Evolutionary conservation across 1,140 invertebrate genomes (phyloP), one percentile per base, ranked within the genome.

Genomic region (Hypsibius dujardini): DNA sequence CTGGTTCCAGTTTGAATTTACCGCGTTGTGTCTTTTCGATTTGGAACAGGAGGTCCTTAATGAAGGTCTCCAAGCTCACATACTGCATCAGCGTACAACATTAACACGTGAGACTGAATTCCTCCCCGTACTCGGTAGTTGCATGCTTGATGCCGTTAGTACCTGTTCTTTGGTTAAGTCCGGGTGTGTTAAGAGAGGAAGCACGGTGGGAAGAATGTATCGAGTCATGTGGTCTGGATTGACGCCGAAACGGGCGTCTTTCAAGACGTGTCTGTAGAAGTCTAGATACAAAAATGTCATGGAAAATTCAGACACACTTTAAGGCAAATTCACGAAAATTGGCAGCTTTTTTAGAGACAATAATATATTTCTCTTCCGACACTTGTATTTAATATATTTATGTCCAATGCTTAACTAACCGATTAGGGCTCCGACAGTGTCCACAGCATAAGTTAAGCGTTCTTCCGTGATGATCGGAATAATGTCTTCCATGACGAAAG

Each of bases 401-500:
- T 28, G 28, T 28, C 28, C 28, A 28, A 28, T 28, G 28, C 28
- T 28, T 28, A 28, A 28, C 28, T 28, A 28, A 67, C 62, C 62
- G 42, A 67, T 45, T 7, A 67, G 62, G 45, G 62, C 12, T 15
- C 45, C 45, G 42, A 67, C 42, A 42, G 12, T 15, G 62, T 67
- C 62, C 12, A 42, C 42, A 42, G 62, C 12, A 45, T 67, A 67
- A 15, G 12, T 67, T 67, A 67, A 42, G 12, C 62, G 62, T 45
- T 67, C 89, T 73, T 90, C 87, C 73, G 87, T 88, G n/a, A 97
- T 82, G 71, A 95, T 83, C 1, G 92, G 92, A 73, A 96, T 83
- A 0, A 97, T 89, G 74, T 93, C 88, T 75, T 95, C 92, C 73
- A 93, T 85, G 69, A 96, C 90, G 77, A 90, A 87, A 69, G 86